Evolutionary conservation across 2,888 invertebrate genomes (phyloP), one percentile per base, ranked within the genome.

Genomic region (Euclidia mi): DNA sequence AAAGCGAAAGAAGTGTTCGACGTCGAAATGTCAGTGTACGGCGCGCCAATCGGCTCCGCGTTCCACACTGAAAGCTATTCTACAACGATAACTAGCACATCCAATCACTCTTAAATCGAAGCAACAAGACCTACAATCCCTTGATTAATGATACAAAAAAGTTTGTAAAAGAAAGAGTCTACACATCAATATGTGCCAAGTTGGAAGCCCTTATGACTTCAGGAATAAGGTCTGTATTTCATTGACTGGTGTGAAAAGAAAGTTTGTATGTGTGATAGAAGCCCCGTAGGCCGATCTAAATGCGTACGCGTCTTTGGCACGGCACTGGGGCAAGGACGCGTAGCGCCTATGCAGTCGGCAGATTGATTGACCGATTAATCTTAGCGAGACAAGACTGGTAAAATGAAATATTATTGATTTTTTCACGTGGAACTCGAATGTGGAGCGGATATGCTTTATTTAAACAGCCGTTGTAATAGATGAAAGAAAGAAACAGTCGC

Each of bases 351-450:
- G 91, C 90, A 89, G 75, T 80, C 85, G 80, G 77, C 81, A 85
- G 88, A 90, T 90, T 91, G 92, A 94, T 93, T 88, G 87, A 87
- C 86, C 88, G 91, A 93, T 93, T 88, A 92, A 93, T 92, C 89
- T 89, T 76, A 79, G 77, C 77, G 75, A 80, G 79, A 81, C 75
- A 74, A 76, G 73, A 69, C 67, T 66, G 56, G 46, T 58, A 66
- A 71, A 59, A 69, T 64, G 32, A 66, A 66, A 71, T 65, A 70
- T 67, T 60, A 59, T 63, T 44, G 57, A 72, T 63, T 41, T 51
- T 53, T 59, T 35, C 28, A 50, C 49, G 40, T 49, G 12, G 9
- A 61, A 17, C 40, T 57, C 43, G 15, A 45, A 50, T 43, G 43
- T 61, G 17, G 29, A 42, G 34, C 29, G 44, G 4, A 18, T 50